Base-by-base conservation (phyloP, 1,140 invertebrate species). In the Colletes latitarsis region DNA sequence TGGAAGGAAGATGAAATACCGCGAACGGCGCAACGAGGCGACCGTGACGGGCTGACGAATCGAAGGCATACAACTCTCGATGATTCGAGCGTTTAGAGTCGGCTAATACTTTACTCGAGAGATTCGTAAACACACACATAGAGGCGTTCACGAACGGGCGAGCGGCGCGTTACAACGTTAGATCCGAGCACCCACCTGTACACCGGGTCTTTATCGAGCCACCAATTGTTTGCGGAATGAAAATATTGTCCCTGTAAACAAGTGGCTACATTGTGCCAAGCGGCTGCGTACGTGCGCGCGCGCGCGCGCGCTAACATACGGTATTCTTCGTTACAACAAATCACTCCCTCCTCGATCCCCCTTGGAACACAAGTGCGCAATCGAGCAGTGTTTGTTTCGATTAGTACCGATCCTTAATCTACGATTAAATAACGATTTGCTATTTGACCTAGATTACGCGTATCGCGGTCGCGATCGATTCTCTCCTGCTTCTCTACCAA, bases 171-270 rank as follows among this genome's bases (percentile, higher is more conserved):
- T 90, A 86, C 85, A 90, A 89, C 88, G 88, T 90, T 90, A 90
- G 90, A 91, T 90, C 86, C 86, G 79, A 85, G 88, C 85, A 90
- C 84, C 88, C 90, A 91, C 87, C 87, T 88, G 84, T 88, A 85
- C 82, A 68, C 77, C 87, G 84, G 84, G 88, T 93, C 91, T 92
- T 93, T 91, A 92, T 93, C 91, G 90, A 92, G 89, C 89, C 87
- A 91, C 89, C 85, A 93, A 92, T 93, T 93, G 91, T 93, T 93
- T 93, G 92, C 91, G 83, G 88, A 90, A 93, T 92, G 91, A 92
- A 93, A 93, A 93, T 93, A 93, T 93, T 93, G 91, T 93, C 91
- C 91, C 89, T 92, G 92, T 91, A 92, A 93, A 92, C 92, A 93
- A 91, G 90, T 88, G 86, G 89, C 87, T 88, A 90, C 88, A 91